phyloP scores from a whole-genome alignment of 2,113 vertebrate species.

The Rissa tridactyla region DNA sequence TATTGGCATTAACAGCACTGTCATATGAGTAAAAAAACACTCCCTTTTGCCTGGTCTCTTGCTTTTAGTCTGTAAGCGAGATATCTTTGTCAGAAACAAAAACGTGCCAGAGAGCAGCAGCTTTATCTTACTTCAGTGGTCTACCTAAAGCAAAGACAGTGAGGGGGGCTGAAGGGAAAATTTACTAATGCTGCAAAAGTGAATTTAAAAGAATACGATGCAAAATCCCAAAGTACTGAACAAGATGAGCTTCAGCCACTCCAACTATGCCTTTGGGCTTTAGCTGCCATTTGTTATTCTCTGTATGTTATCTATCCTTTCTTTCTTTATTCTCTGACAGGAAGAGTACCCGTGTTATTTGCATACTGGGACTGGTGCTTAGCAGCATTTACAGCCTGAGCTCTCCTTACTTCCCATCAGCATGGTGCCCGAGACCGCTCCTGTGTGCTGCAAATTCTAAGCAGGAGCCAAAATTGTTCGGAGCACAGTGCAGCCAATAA shows the following conservation, averaged over 20 bases:
- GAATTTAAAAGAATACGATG: neutral
- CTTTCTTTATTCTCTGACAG: neutral
- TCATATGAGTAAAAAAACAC: accelerated
- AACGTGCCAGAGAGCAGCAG: neutral
- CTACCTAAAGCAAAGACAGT: neutral
- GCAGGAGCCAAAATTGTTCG: neutral
- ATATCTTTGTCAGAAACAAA: neutral
- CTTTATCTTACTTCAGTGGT: neutral
- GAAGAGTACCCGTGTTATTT: neutral
- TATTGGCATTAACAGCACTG: neutral
- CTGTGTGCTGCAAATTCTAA: neutral
- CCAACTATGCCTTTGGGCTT: neutral
- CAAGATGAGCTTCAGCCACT: neutral
- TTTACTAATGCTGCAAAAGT: neutral
- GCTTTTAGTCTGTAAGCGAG: neutral
- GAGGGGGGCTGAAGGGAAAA: neutral
- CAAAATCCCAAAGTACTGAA: neutral
- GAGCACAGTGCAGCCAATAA: neutral
- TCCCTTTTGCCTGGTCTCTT: neutral
- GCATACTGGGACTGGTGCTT: neutral
- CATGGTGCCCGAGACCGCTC: neutral
- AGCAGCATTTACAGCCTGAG: neutral
- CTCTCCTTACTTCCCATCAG: neutral
- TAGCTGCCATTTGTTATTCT: neutral
- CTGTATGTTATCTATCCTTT: neutral